A percentile compares a stretch with the other conserved stretches of the same genome.
Conservation (phyloP, 1,140 invertebrate species). For the Probaryconus sp. region DNA sequence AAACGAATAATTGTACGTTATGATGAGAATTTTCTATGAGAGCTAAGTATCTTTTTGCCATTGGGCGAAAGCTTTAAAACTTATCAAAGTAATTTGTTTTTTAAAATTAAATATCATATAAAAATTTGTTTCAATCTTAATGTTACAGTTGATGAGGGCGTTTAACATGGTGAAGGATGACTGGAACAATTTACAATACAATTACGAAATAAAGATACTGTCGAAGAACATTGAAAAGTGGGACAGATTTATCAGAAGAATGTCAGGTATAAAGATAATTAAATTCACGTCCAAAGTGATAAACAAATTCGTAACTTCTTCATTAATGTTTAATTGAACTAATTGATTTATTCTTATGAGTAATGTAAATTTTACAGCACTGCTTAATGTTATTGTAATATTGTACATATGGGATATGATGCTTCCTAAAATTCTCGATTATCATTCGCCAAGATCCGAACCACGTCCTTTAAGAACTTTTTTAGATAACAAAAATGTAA, state of each 20-base stretch:
- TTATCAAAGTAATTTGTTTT: no score
- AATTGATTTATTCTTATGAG: no score
- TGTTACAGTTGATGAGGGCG: slow-evolving; percentile 24
- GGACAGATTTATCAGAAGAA: neutral
- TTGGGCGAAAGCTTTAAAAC: no score
- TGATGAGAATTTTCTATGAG: slow-evolving; percentile 3
- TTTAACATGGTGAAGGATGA: slow-evolving; percentile 15
- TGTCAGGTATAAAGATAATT: slow-evolving; percentile 23
- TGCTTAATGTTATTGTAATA: slow-evolving; percentile 4
- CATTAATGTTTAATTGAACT: no score
- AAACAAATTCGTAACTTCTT: slow-evolving; percentile 15
- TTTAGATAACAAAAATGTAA: slow-evolving; percentile 7
- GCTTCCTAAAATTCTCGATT: slow-evolving; percentile 29
- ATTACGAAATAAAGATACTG: slow-evolving; percentile 5
- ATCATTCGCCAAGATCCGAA: slow-evolving; percentile 4
- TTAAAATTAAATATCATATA: no score
- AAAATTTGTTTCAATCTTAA: neutral
- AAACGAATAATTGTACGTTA: slow-evolving; percentile 28
- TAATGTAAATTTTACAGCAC: slow-evolving; percentile 8
- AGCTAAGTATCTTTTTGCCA: slow-evolving; percentile 25
- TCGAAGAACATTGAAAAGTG: slow-evolving; percentile 6
- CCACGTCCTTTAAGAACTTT: slow-evolving; percentile 20
- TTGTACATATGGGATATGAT: slow-evolving; percentile 11
- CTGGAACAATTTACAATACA: slow-evolving; percentile 25
- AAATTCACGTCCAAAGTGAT: slow-evolving; percentile 1